Percentiles rank a stretch among this genome's conserved stretches.
phyloP scores from a whole-genome alignment of 2,113 vertebrate genomes.

The Rhagologus leucostigma region DNA sequence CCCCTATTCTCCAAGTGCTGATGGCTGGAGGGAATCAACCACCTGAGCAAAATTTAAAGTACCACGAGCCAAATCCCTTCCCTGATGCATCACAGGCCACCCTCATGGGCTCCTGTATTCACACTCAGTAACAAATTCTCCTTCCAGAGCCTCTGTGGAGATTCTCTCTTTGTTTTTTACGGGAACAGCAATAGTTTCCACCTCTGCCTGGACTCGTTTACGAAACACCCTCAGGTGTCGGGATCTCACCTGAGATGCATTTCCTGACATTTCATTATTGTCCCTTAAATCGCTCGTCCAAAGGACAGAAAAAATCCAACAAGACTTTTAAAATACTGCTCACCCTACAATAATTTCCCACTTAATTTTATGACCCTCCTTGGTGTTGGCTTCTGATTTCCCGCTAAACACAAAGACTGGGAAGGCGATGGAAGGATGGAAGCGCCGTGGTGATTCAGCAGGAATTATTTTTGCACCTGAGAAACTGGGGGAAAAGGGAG shows the following conservation, averaged over 20 bases:
- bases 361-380: background rate
- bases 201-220: slow-evolving; percentile 27
- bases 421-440: background rate
- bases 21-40: background rate
- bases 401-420: background rate
- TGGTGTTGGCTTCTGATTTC: background rate
- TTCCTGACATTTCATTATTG: slow-evolving; percentile 51
- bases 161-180: background rate
- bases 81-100: background rate
- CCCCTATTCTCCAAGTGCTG: background rate
- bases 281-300: background rate
- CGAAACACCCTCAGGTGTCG: background rate
- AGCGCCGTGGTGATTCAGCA: background rate
- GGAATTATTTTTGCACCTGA: background rate
- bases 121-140: background rate
- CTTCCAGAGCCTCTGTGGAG: background rate
- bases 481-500: background rate
- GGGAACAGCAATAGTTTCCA: slow-evolving; percentile 22
- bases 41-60: background rate
- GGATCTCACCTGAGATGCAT: slow-evolving; percentile 13
- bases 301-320: background rate
- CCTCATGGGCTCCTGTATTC: background rate
- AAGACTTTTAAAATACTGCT: background rate
- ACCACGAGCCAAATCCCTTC: background rate
- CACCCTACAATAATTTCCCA: background rate